Evolutionary conservation across 1,140 invertebrate species (phyloP).

Genomic region (Maniola jurtina): DNA sequence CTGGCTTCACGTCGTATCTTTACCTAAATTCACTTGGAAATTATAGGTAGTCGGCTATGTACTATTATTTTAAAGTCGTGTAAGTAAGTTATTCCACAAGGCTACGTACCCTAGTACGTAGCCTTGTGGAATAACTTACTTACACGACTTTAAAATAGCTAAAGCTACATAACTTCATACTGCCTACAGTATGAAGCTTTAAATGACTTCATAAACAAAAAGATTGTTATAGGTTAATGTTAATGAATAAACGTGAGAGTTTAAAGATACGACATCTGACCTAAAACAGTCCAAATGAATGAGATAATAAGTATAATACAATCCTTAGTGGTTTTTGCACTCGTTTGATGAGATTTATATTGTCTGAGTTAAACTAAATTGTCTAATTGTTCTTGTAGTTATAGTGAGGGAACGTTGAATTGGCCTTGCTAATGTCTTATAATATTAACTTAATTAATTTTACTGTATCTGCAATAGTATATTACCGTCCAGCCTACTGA

Average conservation of each 20-base stretch:
- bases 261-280: slow-evolving; percentile 1
- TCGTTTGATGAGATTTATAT: slow-evolving; percentile 1
- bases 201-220: not conserved
- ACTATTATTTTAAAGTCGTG: too few relatives aligned
- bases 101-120: slow-evolving; percentile 2
- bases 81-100: too few relatives aligned
- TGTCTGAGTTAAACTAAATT: not conserved
- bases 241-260: slow-evolving; percentile 11
- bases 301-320: slow-evolving; percentile 14
- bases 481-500: too few relatives aligned
- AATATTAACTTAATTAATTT: too few relatives aligned
- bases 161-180: too few relatives aligned
- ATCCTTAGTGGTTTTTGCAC: not conserved
- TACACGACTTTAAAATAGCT: too few relatives aligned
- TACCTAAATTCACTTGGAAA: too few relatives aligned
- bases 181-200: too few relatives aligned
- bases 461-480: too few relatives aligned
- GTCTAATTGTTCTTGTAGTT: not conserved
- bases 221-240: not conserved
- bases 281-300: not conserved
- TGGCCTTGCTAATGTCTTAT: not conserved
- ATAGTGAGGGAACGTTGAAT: not conserved
- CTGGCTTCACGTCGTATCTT: too few relatives aligned
- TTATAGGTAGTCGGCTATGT: too few relatives aligned
- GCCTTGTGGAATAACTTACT: too few relatives aligned